Evolutionary conservation across 2,113 vertebrate species (phyloP).

Genomic region (Platycercus adscitus): DNA sequence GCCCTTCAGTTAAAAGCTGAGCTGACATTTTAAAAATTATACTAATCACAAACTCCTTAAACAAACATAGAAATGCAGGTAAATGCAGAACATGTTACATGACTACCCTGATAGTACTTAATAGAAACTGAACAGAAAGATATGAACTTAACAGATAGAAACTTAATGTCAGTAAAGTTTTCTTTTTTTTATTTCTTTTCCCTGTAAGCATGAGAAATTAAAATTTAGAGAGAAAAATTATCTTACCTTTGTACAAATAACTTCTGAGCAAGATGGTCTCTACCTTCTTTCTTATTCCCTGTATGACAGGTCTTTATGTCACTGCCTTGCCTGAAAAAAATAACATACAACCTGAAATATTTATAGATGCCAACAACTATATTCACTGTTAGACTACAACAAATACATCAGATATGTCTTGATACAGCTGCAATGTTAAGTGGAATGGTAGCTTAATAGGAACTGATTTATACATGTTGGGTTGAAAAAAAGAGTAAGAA

Average conservation of each 20-base stretch:
- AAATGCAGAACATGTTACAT: not conserved
- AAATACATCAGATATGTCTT: not conserved
- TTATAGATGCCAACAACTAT: conserved; percentile 7
- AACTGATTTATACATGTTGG: not conserved
- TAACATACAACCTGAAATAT: not conserved
- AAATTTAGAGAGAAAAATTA: not conserved
- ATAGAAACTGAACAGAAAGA: not conserved
- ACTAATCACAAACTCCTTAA: not conserved
- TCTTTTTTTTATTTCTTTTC: accelerated
- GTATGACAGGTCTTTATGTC: conserved; percentile 30
- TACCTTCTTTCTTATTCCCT: conserved; percentile 37
- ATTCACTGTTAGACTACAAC: conserved; percentile 1
- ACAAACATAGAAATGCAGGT: conserved; percentile 11
- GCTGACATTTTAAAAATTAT: not conserved
- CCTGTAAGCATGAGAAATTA: not conserved
- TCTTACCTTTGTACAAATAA: conserved; percentile 51
- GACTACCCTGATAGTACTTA: not conserved
- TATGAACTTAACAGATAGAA: not conserved
- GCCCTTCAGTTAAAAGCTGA: conserved; percentile 9
- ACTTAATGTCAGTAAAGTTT: not conserved
- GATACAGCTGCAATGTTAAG: not conserved
- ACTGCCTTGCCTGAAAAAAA: conserved; percentile 47
- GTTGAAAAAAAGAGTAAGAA: not conserved
- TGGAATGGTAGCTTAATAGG: not conserved
- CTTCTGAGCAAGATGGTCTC: conserved; percentile 4